These are phyloP conservation scores for Tuta absoluta DNA, from an alignment of 2,888 invertebrate genomes.

Conservation along the genomic window DNA sequence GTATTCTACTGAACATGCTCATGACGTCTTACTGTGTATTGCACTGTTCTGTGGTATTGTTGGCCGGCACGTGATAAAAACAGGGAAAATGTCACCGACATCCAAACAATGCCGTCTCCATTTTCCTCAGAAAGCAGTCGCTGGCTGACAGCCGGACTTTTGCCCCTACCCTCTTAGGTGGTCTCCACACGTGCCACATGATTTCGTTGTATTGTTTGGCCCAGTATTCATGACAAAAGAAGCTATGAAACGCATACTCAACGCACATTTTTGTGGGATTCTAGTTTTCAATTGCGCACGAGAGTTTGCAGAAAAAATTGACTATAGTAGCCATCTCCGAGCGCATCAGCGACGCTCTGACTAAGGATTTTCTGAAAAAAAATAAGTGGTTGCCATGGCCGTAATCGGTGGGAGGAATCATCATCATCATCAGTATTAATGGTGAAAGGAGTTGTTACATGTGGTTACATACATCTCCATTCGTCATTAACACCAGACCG, in stretches of 20 bases:
- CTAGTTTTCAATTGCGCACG: too few relatives aligned
- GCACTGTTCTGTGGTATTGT: background rate
- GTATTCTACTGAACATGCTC: background rate
- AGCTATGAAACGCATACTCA: too few relatives aligned
- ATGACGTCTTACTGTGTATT: background rate
- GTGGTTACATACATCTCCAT: background rate
- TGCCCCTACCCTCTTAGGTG: background rate
- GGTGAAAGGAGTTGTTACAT: background rate
- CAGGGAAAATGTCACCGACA: constrained; percentile 18
- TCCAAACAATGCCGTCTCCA: constrained; percentile 17
- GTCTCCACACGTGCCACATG: too few relatives aligned
- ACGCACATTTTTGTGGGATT: too few relatives aligned
- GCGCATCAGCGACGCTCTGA: too few relatives aligned
- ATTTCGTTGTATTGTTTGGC: too few relatives aligned
- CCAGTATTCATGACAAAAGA: too few relatives aligned
- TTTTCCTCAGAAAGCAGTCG: background rate
- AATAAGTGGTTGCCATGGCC: too few relatives aligned
- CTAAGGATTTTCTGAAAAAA: too few relatives aligned
- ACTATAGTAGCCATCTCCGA: too few relatives aligned
- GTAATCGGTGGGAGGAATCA: background rate
- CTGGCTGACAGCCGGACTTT: background rate
- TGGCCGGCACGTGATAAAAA: constrained; percentile 18
- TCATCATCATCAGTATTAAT: background rate
- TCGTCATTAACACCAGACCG: background rate
- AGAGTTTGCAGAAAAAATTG: too few relatives aligned